These are phyloP conservation scores for Agrochola litura DNA, from an alignment of 2,888 invertebrate species.

Conservation along the genomic window DNA sequence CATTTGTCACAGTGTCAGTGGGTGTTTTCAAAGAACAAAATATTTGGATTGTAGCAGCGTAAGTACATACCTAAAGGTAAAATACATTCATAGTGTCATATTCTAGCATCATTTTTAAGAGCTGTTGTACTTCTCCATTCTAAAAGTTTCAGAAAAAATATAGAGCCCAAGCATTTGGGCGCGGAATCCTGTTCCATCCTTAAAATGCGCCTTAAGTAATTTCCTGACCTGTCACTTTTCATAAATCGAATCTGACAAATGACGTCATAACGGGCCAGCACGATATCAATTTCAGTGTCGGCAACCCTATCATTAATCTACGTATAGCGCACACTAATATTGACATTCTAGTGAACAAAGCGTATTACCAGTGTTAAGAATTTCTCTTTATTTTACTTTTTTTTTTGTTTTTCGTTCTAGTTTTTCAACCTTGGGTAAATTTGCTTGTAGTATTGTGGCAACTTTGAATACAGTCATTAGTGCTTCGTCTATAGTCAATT, in stretches of 20 bases:
- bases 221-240: slow-evolving; percentile 44
- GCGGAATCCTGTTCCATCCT: slow-evolving; percentile 36
- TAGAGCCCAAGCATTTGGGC: background rate
- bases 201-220: slow-evolving; percentile 23
- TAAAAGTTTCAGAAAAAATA: background rate
- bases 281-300: slow-evolving; percentile 14
- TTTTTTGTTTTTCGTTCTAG: slow-evolving; percentile 16
- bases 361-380: slow-evolving; percentile 27
- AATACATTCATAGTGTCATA: background rate
- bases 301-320: slow-evolving; percentile 43
- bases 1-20: background rate
- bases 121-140: background rate
- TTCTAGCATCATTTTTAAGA: background rate
- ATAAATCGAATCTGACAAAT: slow-evolving; percentile 47
- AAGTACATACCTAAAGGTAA: background rate
- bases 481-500: slow-evolving; percentile 35
- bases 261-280: slow-evolving; percentile 29
- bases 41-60: background rate
- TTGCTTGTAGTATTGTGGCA: slow-evolving; percentile 16
- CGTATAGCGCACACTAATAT: slow-evolving; percentile 44
- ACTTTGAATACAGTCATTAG: slow-evolving; percentile 49
- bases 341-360: slow-evolving; percentile 42
- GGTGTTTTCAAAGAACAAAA: background rate
- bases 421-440: slow-evolving; percentile 21
- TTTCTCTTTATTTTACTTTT: slow-evolving; percentile 37